A percentile compares a stretch with the other conserved stretches of the same genome.
Conservation (phyloP, 2,888 invertebrate species). For the Encarsia formosa region DNA sequence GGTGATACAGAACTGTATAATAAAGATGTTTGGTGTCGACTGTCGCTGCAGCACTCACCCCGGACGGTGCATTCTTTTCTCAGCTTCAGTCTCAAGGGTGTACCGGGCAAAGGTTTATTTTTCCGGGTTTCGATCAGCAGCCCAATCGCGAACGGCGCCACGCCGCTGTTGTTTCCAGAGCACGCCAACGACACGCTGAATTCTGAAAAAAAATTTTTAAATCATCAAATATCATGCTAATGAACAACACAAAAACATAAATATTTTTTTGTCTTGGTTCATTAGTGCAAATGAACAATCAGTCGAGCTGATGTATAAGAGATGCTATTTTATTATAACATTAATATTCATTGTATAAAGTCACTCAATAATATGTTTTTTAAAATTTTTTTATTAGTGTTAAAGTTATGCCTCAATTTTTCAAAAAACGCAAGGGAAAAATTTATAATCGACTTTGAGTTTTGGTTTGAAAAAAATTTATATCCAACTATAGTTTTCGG, state of each 20-base stretch:
- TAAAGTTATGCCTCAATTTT: too few species aligned
- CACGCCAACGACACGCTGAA: constrained; percentile 86
- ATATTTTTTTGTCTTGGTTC: neutral
- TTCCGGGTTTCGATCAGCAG: constrained; percentile 77
- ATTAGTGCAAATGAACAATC: too few species aligned
- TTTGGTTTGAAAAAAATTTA: too few species aligned
- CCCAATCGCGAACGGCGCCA: constrained; percentile 83
- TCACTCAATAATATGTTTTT: too few species aligned
- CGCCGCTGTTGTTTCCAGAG: constrained; percentile 81
- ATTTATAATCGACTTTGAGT: too few species aligned
- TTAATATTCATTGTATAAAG: too few species aligned
- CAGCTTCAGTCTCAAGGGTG: constrained; percentile 79
- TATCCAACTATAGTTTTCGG: too few species aligned
- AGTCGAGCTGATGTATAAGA: too few species aligned
- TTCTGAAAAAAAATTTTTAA: constrained; percentile 55
- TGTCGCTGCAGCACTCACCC: constrained; percentile 64
- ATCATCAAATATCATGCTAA: too few species aligned
- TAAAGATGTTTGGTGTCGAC: constrained; percentile 47
- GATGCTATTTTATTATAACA: too few species aligned
- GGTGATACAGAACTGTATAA: constrained; percentile 50
- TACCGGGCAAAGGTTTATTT: constrained; percentile 77
- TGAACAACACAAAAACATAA: neutral
- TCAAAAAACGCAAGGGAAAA: too few species aligned
- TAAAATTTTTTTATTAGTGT: too few species aligned
- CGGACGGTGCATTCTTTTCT: constrained; percentile 92